Evolutionary conservation across 2,888 invertebrate species (phyloP).

Genomic region (Athalia rosae): DNA sequence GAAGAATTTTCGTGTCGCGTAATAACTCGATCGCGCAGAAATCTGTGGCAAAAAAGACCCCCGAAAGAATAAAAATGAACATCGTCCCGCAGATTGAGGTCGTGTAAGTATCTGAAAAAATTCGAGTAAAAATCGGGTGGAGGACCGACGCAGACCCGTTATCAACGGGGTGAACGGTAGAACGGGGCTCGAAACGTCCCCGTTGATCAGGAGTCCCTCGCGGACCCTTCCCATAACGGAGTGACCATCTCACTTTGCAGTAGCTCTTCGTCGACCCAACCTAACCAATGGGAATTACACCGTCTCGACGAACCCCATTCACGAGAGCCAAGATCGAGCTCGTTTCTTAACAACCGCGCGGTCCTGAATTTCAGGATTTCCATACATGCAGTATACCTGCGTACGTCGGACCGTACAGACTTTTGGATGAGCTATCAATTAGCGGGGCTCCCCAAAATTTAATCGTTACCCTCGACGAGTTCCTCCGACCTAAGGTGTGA

Average conservation of each 20-base stretch:
- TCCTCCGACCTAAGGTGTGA: not conserved
- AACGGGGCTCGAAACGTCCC: not conserved
- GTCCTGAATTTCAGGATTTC: not conserved
- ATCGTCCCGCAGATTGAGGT: too few species aligned
- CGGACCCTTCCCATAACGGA: constrained; percentile 7
- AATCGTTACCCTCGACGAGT: not conserved
- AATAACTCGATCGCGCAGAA: too few species aligned
- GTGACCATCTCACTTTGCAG: constrained; percentile 2
- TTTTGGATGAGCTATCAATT: not conserved
- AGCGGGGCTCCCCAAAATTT: not conserved
- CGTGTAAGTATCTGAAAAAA: not conserved
- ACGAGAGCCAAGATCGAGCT: not conserved
- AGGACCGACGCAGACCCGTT: too few species aligned
- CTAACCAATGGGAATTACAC: constrained; percentile 1
- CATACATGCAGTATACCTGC: not conserved
- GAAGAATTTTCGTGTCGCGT: too few species aligned
- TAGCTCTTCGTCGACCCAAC: not conserved
- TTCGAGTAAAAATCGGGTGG: not conserved
- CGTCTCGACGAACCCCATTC: not conserved
- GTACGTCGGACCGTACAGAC: not conserved
- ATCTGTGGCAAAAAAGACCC: too few species aligned
- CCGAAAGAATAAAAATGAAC: too few species aligned
- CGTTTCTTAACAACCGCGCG: not conserved
- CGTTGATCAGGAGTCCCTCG: constrained; percentile 16
- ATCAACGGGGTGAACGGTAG: too few species aligned